Conservation (phyloP, 2,888 invertebrate species). For the Doris montereyensis region DNA sequence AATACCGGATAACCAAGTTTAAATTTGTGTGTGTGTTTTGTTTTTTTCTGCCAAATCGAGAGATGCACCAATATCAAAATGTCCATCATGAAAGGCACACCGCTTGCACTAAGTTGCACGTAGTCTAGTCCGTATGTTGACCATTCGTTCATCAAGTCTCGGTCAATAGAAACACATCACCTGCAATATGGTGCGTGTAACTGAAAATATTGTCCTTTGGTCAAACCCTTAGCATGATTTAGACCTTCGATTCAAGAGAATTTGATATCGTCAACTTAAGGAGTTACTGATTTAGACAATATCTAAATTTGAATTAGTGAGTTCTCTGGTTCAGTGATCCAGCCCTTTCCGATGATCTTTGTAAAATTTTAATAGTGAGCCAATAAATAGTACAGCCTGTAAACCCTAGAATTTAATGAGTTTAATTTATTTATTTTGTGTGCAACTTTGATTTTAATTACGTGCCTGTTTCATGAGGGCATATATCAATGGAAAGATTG, state of each 20-base stretch:
- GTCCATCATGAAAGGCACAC: neutral
- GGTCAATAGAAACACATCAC: neutral
- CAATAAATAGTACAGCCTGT: neutral
- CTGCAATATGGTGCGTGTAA: neutral
- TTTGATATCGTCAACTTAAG: too few species aligned
- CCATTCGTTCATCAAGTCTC: neutral
- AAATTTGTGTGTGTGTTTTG: too few species aligned
- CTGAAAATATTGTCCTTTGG: too few species aligned
- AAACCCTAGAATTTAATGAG: too few species aligned
- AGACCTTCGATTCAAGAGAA: too few species aligned
- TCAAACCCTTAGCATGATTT: too few species aligned
- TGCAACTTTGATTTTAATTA: too few species aligned
- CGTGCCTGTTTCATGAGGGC: too few species aligned
- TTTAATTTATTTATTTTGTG: too few species aligned
- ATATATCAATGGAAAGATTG: too few species aligned
- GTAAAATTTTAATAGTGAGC: neutral
- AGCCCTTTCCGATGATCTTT: neutral
- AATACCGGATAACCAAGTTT: too few species aligned
- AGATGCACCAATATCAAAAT: neutral
- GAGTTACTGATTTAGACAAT: neutral
- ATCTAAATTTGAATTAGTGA: neutral
- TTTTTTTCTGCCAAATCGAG: neutral
- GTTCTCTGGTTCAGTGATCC: neutral
- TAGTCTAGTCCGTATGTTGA: neutral
- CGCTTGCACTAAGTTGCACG: neutral